These are phyloP conservation scores for Noctilio leporinus DNA, from an alignment of 2,113 vertebrate genomes.

Conservation along the genomic window DNA sequence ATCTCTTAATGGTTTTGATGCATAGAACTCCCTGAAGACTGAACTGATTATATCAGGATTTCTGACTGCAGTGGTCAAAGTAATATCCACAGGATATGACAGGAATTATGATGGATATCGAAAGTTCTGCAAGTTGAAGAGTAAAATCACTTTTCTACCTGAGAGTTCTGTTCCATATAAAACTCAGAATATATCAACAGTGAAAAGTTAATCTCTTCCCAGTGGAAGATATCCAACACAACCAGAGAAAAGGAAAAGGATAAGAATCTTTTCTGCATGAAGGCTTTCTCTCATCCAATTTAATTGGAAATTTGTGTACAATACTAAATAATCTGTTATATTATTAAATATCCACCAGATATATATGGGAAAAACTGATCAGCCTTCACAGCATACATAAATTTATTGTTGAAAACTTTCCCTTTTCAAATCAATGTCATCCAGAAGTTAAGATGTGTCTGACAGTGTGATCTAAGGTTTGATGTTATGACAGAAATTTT, in stretches of 20 bases:
- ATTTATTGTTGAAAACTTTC: not conserved
- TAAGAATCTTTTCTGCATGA: not conserved
- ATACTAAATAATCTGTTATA: not conserved
- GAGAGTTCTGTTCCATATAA: conserved; percentile 40
- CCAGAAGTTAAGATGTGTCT: not conserved
- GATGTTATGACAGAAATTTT: not conserved
- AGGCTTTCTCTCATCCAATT: not conserved
- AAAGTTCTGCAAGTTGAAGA: conserved; percentile 38
- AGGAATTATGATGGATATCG: conserved; percentile 53
- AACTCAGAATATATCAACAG: conserved; percentile 30
- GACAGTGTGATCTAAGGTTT: not conserved
- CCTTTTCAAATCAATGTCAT: not conserved
- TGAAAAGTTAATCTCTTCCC: conserved; percentile 50
- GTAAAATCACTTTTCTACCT: conserved; percentile 57
- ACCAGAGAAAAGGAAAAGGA: not conserved
- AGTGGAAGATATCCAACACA: not conserved
- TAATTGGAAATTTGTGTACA: conserved; percentile 8
- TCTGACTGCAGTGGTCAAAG: conserved; percentile 48
- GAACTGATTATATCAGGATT: conserved; percentile 53
- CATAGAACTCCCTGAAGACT: conserved; percentile 45
- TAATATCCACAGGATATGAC: conserved; percentile 47
- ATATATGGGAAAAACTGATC: not conserved
- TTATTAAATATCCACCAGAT: conserved; percentile 8
- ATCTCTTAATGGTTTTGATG: conserved; percentile 40
- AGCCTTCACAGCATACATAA: not conserved